A percentile compares a stretch with the other conserved stretches of the same genome.
These are phyloP conservation scores for Alethe castanea DNA, from an alignment of 2,113 vertebrate species.

Conservation along the genomic window DNA sequence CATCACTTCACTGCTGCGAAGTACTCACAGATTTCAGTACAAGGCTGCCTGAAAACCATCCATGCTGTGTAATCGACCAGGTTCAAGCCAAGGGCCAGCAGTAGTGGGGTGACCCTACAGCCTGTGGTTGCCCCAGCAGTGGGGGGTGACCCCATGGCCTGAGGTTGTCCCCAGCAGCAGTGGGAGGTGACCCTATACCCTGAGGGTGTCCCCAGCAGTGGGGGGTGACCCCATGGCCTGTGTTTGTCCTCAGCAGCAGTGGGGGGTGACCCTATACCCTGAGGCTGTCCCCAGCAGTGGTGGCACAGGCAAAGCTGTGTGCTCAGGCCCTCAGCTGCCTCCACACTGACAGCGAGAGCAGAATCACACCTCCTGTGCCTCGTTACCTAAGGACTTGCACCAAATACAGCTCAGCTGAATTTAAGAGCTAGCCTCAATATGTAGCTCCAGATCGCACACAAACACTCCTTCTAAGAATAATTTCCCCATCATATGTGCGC, in stretches of 20 bases:
- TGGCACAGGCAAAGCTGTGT: rapidly evolving
- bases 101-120: not conserved
- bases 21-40: not conserved
- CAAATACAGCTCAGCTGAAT: not conserved
- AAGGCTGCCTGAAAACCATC: not conserved
- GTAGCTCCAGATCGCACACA: not conserved
- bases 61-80: rapidly evolving
- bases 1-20: not conserved
- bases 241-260: rapidly evolving
- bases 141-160: no score
- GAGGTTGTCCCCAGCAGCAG: not conserved
- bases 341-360: not conserved
- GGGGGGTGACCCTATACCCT: rapidly evolving
- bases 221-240: rapidly evolving
- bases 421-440: not conserved
- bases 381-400: not conserved
- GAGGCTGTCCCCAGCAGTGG: not conserved
- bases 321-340: rapidly evolving
- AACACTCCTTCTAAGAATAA: conserved; percentile 11
- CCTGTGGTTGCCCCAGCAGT: not conserved
- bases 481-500: not conserved
- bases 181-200: not conserved
- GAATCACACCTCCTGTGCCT: not conserved
- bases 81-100: not conserved
- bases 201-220: rapidly evolving